Conservation (phyloP, 2,113 vertebrate genomes). For the Willisornis vidua region DNA sequence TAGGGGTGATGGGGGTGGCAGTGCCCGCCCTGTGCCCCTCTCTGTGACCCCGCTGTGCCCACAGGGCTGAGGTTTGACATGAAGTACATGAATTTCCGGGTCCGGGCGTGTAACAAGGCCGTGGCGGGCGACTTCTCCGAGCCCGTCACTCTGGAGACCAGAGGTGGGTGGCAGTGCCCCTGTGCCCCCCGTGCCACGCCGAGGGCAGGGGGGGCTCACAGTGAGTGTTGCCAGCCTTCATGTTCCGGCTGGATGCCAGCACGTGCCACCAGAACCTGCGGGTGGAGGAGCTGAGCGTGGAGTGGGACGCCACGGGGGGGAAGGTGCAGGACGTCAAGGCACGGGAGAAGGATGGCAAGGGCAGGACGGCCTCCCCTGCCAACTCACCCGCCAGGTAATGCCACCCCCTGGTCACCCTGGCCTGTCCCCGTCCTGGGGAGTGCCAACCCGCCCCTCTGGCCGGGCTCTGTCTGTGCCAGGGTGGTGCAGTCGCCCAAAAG, state of each 20-base stretch:
- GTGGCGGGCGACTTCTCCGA: conserved; percentile 96
- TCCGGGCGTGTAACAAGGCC: conserved; percentile 93
- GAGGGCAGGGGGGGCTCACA: not conserved
- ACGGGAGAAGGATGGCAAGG: conserved; percentile 86
- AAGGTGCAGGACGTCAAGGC: conserved; percentile 91
- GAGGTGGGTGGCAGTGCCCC: conserved; percentile 70
- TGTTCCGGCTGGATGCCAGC: conserved; percentile 87
- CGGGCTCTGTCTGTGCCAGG: conserved; percentile 54
- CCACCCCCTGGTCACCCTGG: not conserved
- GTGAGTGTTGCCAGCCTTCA: conserved; percentile 76
- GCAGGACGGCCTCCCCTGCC: conserved; percentile 87
- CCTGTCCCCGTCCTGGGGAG: accelerated
- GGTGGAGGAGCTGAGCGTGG: conserved; percentile 89
- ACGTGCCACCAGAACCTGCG: conserved; percentile 95
- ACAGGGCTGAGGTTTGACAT: conserved; percentile 89
- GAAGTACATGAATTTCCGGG: conserved; percentile 91
- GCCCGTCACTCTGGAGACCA: conserved; percentile 88
- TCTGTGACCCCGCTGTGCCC: not conserved
- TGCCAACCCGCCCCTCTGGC: not conserved
- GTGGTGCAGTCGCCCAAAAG: conserved; percentile 91
- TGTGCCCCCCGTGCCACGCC: not conserved
- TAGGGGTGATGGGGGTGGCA: accelerated
- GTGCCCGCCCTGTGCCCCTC: accelerated
- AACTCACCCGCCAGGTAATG: conserved; percentile 91
- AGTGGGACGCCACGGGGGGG: conserved; percentile 94